phyloP scores from a whole-genome alignment of 2,113 vertebrate species.

The Ranitomeya variabilis region DNA sequence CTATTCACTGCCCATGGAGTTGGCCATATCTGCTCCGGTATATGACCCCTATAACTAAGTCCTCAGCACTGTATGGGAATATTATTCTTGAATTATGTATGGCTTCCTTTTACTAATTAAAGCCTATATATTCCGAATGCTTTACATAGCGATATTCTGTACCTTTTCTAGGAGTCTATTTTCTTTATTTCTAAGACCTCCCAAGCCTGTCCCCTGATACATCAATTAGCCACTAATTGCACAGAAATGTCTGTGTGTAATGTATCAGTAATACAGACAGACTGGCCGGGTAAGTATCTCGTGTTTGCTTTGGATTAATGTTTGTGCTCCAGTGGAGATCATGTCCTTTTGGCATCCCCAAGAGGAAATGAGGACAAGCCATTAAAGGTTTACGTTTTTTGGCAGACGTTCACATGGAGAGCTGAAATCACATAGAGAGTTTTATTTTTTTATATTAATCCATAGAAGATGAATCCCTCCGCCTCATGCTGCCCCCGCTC shows the following conservation, averaged over 20 bases:
- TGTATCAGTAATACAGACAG: slow-evolving; percentile 11
- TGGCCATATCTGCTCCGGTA: neutral
- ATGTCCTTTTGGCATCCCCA: slow-evolving; percentile 36
- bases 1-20: neutral
- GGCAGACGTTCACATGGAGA: slow-evolving; percentile 24
- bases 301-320: slow-evolving; percentile 26
- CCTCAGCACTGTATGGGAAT: neutral
- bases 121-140: slow-evolving; percentile 1
- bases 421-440: slow-evolving; percentile 17
- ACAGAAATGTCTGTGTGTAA: neutral
- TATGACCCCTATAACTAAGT: neutral
- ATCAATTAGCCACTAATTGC: slow-evolving; percentile 41
- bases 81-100: slow-evolving; percentile 9
- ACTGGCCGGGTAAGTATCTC: neutral
- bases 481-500: neutral
- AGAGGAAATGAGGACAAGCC: slow-evolving; percentile 34
- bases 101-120: slow-evolving; percentile 2
- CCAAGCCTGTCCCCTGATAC: slow-evolving; percentile 14
- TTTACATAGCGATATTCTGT: neutral
- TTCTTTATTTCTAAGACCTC: slow-evolving; percentile 10
- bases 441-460: slow-evolving; percentile 11
- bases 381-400: slow-evolving; percentile 42
- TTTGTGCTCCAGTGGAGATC: slow-evolving; percentile 15
- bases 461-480: slow-evolving; percentile 4
- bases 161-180: slow-evolving; percentile 18